Conservation (phyloP, 1,140 invertebrate genomes). For the Hestina assimilis region DNA sequence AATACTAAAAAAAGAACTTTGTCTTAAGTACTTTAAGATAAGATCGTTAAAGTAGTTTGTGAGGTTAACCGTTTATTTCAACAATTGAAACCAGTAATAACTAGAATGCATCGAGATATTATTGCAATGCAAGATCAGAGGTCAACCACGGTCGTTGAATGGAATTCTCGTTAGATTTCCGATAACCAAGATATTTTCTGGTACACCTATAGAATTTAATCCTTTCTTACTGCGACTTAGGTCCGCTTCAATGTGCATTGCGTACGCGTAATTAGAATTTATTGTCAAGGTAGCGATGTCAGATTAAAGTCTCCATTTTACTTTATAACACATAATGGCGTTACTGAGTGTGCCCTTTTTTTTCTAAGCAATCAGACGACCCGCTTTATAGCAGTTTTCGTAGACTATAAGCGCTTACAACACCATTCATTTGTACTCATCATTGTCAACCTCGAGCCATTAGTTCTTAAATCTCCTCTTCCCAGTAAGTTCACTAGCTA, state of each 20-base stretch:
- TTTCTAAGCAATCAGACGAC: too few relatives aligned
- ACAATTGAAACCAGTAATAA: conserved; percentile 10
- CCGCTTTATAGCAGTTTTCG: too few relatives aligned
- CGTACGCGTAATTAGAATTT: conserved; percentile 12
- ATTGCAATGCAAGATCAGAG: conserved; percentile 22
- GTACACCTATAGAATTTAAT: conserved; percentile 13
- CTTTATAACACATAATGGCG: too few relatives aligned
- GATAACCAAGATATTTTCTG: conserved; percentile 23
- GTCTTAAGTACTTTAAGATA: not conserved
- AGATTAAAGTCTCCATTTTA: not conserved
- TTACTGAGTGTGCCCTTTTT: too few relatives aligned
- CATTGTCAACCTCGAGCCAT: not conserved
- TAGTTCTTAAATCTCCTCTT: not conserved
- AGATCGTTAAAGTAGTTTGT: not conserved
- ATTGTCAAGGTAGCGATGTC: not conserved
- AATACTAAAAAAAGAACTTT: too few relatives aligned
- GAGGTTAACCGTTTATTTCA: not conserved
- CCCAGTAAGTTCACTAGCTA: too few relatives aligned
- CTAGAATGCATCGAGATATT: conserved; percentile 15
- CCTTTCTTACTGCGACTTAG: not conserved
- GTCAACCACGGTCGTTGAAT: conserved; percentile 21
- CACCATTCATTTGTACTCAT: too few relatives aligned
- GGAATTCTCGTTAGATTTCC: conserved; percentile 22
- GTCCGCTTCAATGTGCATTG: not conserved
- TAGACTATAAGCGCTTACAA: too few relatives aligned